Evolutionary conservation across 2,113 vertebrate genomes (phyloP), one percentile per base, ranked within the genome.

Genomic region (Aspiorhynchus laticeps): DNA sequence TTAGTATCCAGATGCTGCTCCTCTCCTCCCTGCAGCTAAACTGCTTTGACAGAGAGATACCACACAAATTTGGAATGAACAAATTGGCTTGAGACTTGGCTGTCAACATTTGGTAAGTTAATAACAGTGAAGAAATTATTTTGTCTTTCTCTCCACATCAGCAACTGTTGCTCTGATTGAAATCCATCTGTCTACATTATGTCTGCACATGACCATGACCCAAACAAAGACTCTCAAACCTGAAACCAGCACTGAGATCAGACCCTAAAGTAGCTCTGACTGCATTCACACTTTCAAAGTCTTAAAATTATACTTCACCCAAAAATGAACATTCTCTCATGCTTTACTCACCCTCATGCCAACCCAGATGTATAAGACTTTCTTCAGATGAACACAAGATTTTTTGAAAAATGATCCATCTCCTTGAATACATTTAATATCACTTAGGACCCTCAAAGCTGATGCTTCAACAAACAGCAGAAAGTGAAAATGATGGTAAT

Each of bases 1-100:
- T 95, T 94, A 94, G 94, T 92, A 93, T 89, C 92, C 93, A 94
- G 93, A 92, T 94, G 93, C 93, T 93, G 92, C 92, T 89, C 91
- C 93, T 79, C 92, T 93, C 91, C 94, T 93, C 93, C 93, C 91
- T 89, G 92, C 92, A 93, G 93, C 93, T 85, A 93, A 90, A 93
- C 90, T 91, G 85, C 88, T 90, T 82, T 59, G 87, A 89, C 90
- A 91, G 89, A 90, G 91, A 90, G 91, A 91, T 85, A 26, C 51
- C 12, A 43, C 79, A 63, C 63, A 71, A 53, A 75, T 43, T 84
- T 59, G 48, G 81, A 87, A 65, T 21, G 41, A 86, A 74, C 83
- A 85, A 87, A 71, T 81, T 63, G 79, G 63, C 80, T 84, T 21
- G 28, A 38, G 53, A 76, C 36, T 69, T 81, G 46, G 31, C 31